phyloP scores from a whole-genome alignment of 2,113 vertebrate species.

The Barbus barbus region DNA sequence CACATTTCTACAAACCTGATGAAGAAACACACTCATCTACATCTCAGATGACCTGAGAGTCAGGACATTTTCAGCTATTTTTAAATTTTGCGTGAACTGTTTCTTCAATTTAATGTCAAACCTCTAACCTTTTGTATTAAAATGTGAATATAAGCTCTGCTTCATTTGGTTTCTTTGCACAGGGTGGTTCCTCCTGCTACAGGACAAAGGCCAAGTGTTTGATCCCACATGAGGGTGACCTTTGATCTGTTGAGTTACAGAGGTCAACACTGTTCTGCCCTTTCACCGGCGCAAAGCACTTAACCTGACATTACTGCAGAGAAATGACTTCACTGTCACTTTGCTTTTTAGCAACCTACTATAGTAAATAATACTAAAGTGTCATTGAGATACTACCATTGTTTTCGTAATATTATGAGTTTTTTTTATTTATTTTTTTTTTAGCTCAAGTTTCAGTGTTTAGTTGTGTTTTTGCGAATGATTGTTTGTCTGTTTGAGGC shows the following conservation, averaged over 20 bases:
- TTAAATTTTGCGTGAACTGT: no score
- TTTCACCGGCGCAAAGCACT: neutral
- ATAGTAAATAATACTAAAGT: neutral
- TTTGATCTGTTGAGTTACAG: neutral
- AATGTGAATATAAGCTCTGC: neutral
- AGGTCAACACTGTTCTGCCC: neutral
- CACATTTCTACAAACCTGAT: no score
- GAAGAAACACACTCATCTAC: no score
- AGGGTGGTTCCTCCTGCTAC: neutral
- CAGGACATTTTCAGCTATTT: no score
- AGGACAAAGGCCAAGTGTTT: neutral
- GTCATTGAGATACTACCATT: neutral
- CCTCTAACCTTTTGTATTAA: neutral
- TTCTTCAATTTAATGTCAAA: no score
- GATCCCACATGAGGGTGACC: neutral
- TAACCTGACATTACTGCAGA: neutral
- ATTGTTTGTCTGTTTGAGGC: neutral
- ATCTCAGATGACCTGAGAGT: no score
- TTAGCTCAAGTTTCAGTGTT: neutral
- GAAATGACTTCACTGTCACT: neutral
- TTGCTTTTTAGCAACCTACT: neutral
- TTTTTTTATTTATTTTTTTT: neutral
- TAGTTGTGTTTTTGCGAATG: neutral
- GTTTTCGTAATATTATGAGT: neutral
- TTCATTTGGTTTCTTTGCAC: neutral